Conservation (phyloP, 2,113 vertebrate genomes). For the Ellobius talpinus region DNA sequence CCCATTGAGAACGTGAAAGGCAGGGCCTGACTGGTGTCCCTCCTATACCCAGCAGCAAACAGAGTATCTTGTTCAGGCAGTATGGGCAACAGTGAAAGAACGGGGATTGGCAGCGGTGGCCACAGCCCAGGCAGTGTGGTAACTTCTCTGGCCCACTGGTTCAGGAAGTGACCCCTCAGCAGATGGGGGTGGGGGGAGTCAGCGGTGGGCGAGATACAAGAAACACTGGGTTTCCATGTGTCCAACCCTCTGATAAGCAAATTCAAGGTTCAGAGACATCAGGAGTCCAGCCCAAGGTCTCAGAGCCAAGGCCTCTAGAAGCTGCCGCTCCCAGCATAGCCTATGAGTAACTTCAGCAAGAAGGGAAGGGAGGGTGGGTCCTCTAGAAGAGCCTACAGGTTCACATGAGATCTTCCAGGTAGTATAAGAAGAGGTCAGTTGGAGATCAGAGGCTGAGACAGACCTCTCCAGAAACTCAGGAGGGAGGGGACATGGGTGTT, state of each 20-base stretch:
- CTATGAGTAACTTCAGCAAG: not conserved
- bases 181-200: not conserved
- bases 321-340: not conserved
- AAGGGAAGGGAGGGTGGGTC: not conserved
- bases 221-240: too few relatives aligned
- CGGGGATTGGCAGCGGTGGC: rapidly evolving
- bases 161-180: too few relatives aligned
- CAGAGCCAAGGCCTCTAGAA: not conserved
- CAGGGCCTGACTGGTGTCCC: not conserved
- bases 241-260: not conserved
- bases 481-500: not conserved
- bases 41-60: not conserved
- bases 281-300: not conserved
- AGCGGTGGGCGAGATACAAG: not conserved
- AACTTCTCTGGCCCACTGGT: not conserved
- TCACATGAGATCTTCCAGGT: not conserved
- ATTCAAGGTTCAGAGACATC: not conserved
- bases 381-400: not conserved
- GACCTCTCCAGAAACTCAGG: not conserved
- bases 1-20: not conserved
- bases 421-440: not conserved
- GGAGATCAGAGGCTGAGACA: too few relatives aligned
- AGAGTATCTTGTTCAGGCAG: too few relatives aligned
- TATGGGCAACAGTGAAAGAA: too few relatives aligned
- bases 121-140: too few relatives aligned